Percentiles rank a stretch among this genome's conserved stretches.
Evolutionary conservation across 2,888 invertebrate genomes (phyloP).

Genomic region (Polia nebulosa): DNA sequence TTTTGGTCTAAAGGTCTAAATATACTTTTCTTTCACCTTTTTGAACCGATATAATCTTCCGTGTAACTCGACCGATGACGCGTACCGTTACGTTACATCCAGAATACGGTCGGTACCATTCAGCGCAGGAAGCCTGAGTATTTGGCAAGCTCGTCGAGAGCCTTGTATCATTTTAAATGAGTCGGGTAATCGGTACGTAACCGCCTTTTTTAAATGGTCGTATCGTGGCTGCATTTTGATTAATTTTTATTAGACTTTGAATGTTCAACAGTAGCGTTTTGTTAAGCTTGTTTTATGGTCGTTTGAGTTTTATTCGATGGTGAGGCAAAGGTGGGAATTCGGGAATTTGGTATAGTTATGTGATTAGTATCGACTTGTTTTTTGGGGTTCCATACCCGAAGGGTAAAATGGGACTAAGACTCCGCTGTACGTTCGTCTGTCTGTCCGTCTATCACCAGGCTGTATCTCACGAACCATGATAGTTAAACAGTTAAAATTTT

Average conservation of each 20-base stretch:
- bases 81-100: constrained; percentile 33
- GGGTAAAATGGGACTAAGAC: no score
- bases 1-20: no score
- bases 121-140: constrained; percentile 77
- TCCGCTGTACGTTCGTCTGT: no score
- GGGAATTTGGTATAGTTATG: neutral
- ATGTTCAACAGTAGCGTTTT: constrained; percentile 52
- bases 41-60: neutral
- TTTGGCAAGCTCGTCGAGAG: constrained; percentile 84
- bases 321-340: neutral
- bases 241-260: constrained; percentile 65
- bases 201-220: constrained; percentile 73
- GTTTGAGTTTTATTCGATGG: constrained; percentile 26
- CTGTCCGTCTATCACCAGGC: no score
- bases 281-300: constrained; percentile 44
- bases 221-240: constrained; percentile 53
- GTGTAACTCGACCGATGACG: neutral
- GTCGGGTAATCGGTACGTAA: constrained; percentile 83
- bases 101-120: constrained; percentile 66
- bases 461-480: no score
- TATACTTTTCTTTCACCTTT: no score
- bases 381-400: no score
- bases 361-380: neutral
- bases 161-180: constrained; percentile 89
- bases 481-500: no score